These are phyloP conservation scores for Scrobipalpa atriplicella DNA, from an alignment of 2,888 invertebrate genomes.

Conservation along the genomic window DNA sequence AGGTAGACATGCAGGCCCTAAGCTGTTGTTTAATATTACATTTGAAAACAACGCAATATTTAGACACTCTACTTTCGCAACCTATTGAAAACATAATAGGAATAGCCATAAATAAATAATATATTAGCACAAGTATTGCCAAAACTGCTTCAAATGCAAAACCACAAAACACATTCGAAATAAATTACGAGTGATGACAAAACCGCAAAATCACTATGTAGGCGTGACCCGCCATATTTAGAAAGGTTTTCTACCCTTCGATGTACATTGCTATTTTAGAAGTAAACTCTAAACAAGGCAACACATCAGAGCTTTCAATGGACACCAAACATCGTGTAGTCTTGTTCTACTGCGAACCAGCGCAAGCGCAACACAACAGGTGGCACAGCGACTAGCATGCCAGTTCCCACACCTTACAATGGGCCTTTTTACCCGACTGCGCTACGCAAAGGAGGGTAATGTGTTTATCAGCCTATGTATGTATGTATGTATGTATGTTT, in stretches of 20 bases:
- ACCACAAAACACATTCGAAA: neutral
- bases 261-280: neutral
- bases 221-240: constrained; percentile 12
- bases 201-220: constrained; percentile 20
- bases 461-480: no score
- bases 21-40: neutral
- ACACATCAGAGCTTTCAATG: neutral
- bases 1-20: no score
- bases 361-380: constrained; percentile 45
- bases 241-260: neutral
- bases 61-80: neutral
- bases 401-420: constrained; percentile 66
- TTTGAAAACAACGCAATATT: neutral
- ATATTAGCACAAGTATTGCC: neutral
- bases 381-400: constrained; percentile 51
- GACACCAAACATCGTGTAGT: neutral
- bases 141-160: constrained; percentile 1
- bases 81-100: neutral
- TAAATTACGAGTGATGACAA: constrained; percentile 17
- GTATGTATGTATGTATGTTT: no score
- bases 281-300: neutral
- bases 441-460: no score
- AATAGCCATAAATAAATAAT: neutral
- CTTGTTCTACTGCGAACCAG: neutral
- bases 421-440: no score